Conservation (phyloP, 2,113 vertebrate genomes). For the Apteryx owenii region DNA sequence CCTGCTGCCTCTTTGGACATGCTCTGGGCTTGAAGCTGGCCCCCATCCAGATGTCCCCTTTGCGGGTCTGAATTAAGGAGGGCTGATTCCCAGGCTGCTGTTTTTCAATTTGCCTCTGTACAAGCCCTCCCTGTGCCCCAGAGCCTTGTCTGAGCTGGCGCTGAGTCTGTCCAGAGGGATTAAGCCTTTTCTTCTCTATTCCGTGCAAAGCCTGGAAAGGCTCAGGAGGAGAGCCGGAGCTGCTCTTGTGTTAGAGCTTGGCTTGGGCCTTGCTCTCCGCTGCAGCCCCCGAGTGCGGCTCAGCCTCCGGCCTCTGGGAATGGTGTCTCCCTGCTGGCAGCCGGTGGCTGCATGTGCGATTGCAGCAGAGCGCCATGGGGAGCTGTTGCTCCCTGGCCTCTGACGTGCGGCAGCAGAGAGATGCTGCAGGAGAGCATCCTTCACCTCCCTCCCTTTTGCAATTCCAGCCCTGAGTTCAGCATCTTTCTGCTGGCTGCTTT, state of each 20-base stretch:
- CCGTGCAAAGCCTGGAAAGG: neutral
- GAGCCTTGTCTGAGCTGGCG: neutral
- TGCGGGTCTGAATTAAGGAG: neutral
- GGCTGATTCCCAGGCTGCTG: neutral
- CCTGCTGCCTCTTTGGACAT: neutral
- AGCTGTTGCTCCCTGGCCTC: neutral
- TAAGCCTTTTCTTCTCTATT: neutral
- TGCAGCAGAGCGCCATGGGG: neutral
- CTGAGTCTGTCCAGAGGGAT: fast-evolving
- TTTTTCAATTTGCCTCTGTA: too few relatives aligned
- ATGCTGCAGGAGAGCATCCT: neutral
- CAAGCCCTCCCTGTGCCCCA: neutral
- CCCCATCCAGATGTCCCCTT: neutral
- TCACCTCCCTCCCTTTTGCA: fast-evolving
- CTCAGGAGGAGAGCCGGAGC: neutral
- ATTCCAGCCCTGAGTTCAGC: neutral
- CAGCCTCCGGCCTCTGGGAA: fast-evolving
- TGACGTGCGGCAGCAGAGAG: neutral
- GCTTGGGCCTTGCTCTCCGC: neutral
- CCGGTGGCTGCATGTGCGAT: fast-evolving
- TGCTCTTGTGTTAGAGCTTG: fast-evolving
- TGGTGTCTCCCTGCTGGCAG: neutral
- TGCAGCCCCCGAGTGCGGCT: neutral
- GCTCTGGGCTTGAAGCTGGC: neutral
- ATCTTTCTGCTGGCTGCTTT: neutral